Conservation (phyloP, 2,888 invertebrate genomes). For the Tromatobia lineatoria region DNA sequence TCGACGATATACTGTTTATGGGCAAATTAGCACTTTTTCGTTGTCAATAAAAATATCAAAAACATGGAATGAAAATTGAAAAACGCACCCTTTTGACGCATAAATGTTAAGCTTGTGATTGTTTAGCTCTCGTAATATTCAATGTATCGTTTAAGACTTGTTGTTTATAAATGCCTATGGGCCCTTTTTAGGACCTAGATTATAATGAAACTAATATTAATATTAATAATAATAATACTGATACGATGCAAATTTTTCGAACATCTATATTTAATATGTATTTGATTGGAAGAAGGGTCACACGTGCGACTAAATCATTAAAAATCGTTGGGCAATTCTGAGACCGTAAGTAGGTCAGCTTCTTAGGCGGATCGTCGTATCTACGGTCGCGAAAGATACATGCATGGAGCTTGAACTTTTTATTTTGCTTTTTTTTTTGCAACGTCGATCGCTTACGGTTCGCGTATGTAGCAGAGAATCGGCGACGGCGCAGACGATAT, state of each 20-base stretch:
- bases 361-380: conserved; percentile 34
- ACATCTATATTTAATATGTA: background rate
- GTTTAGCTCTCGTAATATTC: no score
- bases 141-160: no score
- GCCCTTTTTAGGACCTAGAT: no score
- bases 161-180: no score
- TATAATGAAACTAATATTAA: no score
- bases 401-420: conserved; percentile 29
- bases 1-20: no score
- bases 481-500: conserved; percentile 69
- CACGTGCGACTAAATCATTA: conserved; percentile 29
- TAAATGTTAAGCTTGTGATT: no score
- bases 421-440: conserved; percentile 18
- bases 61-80: no score
- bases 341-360: conserved; percentile 52
- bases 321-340: conserved; percentile 34
- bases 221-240: no score
- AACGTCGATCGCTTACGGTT: conserved; percentile 36
- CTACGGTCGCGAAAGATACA: conserved; percentile 27
- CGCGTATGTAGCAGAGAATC: conserved; percentile 31
- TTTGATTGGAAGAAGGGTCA: conserved; percentile 26
- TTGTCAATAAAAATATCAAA: no score
- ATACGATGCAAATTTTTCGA: background rate
- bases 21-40: no score
- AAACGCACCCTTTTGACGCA: no score